Evolutionary conservation across 2,888 invertebrate genomes (phyloP), one percentile per base, ranked within the genome.

Genomic region (Drosophila setosimentum): DNA sequence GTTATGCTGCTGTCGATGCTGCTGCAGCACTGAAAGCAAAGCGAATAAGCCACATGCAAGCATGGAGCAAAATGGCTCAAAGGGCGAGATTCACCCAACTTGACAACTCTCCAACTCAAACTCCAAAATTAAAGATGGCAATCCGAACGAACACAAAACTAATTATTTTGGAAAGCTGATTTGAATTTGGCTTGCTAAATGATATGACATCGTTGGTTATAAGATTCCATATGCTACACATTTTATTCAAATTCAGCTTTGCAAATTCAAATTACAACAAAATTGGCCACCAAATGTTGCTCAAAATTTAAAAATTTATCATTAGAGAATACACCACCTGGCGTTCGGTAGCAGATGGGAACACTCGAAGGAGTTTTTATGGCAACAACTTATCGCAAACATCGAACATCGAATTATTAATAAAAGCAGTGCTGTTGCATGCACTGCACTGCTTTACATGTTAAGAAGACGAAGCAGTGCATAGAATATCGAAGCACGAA

Each of bases 21-120:
- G 37, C 29, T 48, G 59, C 58, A 61, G 67, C 62, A 49, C 57
- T 68, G 50, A 68, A 42, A 57, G 57, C 60, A 65, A 73, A 53
- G 61, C 64, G 68, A 68, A 61, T 64, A 45, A 57, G 71, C 66
- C 16, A 7, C 35, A 18, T 35, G 35, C 35, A 35, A 18, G 18
- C 16, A 35, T 18, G 7, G 18, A 35, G 35, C 35, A 35, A 35
- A 18, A 18, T 35, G 7, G 35, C 16, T 35, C 35, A 35, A 18
- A 35, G 21, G 33, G 13, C 13, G n/a, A n/a, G n/a, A n/a, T n/a
- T n/a, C n/a, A n/a, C n/a, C n/a, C n/a, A n/a, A n/a, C n/a, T 33
- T 24, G 29, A 18, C 40, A 65, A 49, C 24, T 37, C 24, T 37
- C 7, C 35, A 16, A 35, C 35, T 16, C 21, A 11, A 32, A 30